phyloP scores from a whole-genome alignment of 1,140 invertebrate species.

The Aphelenchoides besseyi region DNA sequence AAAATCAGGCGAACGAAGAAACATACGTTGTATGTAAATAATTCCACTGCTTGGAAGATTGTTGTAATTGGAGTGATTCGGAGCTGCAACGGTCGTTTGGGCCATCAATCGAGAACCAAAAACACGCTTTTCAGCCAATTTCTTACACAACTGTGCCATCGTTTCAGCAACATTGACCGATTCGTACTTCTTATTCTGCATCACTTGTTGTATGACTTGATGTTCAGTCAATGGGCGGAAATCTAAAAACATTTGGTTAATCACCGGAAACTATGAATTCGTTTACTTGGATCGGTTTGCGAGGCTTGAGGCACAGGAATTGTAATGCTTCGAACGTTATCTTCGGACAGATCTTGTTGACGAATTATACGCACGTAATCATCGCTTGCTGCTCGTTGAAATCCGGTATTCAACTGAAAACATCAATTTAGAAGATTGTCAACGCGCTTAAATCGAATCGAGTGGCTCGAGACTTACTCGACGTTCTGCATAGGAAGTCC shows the following conservation, averaged over 20 bases:
- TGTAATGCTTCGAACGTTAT: conserved; percentile 40
- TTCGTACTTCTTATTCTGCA: conserved; percentile 50
- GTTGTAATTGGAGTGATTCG: conserved; percentile 51
- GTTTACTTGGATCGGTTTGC: conserved; percentile 39
- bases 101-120: conserved; percentile 43
- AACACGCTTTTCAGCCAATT: conserved; percentile 47
- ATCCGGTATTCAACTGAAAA: conserved; percentile 7
- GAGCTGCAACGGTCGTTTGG: conserved; percentile 45
- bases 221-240: conserved; percentile 47
- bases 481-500: neutral
- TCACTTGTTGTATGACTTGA: conserved; percentile 51
- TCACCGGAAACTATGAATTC: neutral
- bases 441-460: neutral
- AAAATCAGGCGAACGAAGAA: neutral
- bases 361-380: conserved; percentile 50
- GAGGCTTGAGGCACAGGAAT: conserved; percentile 45
- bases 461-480: neutral
- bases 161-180: conserved; percentile 47
- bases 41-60: conserved; percentile 43
- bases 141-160: conserved; percentile 52
- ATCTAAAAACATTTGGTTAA: conserved; percentile 24
- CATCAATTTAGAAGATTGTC: neutral
- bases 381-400: conserved; percentile 44
- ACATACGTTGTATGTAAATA: conserved; percentile 48
- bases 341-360: conserved; percentile 43